Conservation (phyloP, 2,797 vertebrate genomes). For the Micromesistius poutassou region DNA sequence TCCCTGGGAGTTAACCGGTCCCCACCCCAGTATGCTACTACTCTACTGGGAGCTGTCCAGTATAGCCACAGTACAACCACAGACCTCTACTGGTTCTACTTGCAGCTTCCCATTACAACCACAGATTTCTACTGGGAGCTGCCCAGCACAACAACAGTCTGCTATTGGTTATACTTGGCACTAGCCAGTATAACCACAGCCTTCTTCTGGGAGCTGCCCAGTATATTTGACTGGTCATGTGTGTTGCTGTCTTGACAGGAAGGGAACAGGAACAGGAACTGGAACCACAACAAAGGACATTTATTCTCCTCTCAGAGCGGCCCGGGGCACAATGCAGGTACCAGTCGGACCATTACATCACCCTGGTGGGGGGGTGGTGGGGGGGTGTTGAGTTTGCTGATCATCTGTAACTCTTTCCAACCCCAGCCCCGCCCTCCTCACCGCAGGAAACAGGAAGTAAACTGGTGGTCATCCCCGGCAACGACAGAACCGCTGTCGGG, state of each 20-base stretch:
- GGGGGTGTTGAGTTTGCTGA: background rate
- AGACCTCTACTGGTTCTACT: background rate
- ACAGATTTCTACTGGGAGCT: background rate
- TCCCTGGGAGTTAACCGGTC: background rate
- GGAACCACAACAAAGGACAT: background rate
- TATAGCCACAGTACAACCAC: background rate
- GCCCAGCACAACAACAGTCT: background rate
- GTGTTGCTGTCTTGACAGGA: slow-evolving; percentile 38
- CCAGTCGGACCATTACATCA: background rate
- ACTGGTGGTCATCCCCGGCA: slow-evolving; percentile 78
- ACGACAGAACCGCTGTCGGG: slow-evolving; percentile 78
- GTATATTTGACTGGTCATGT: background rate
- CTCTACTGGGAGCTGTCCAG: background rate
- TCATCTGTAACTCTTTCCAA: slow-evolving; percentile 12
- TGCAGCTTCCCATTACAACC: background rate
- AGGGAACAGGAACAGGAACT: slow-evolving; percentile 17
- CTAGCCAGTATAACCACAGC: background rate
- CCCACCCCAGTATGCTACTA: too few relatives aligned
- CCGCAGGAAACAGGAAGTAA: slow-evolving; percentile 56
- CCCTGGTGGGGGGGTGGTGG: background rate
- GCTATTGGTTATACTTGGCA: background rate
- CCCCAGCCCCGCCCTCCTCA: slow-evolving; percentile 19
- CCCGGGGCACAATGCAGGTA: background rate
- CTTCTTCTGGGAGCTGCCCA: background rate
- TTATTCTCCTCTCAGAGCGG: slow-evolving; percentile 7